Evolutionary conservation across 2,888 invertebrate species (phyloP), one percentile per base, ranked within the genome.

Genomic region (Myopa testacea): DNA sequence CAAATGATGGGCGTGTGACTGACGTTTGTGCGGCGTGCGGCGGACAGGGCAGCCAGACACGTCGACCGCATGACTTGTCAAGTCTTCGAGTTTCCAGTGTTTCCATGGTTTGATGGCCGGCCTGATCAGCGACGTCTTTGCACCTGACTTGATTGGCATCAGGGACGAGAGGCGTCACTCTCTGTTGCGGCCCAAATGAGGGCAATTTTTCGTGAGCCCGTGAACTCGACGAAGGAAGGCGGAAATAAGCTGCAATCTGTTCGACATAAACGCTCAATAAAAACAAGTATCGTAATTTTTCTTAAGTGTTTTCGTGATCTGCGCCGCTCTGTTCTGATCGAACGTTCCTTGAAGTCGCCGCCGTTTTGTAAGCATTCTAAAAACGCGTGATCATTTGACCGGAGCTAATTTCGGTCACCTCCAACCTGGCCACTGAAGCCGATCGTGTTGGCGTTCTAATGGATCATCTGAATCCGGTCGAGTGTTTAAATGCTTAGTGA

Each of bases 1-100:
- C 75, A 75, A 75, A 75, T 75, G 75, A 75, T 75, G 69, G 75
- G 75, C 75, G 75, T 75, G 75, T 40, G 55, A 68, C 5, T 75
- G 69, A 68, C 60, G 58, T 55, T 45, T 45, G 68, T 37, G 37
- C 55, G 14, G 60, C 34, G 19, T 65, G 12, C 19, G 37, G 50
- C 69, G 26, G 69, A 26, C 69, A 69, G 69, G 40, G 38, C 7
- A n/a, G 19, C 19, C 19, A 37, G 10, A 10, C 26, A 19, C 38
- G 38, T 58, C 34, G 71, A 26, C 26, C 26, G 40, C 58, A 40
- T 60, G 72, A 72, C 38, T 34, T 26, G 26, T 26, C 26, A 26
- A 26, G 26, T 26, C 1, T 26, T 26, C 26, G 26, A 26, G 1
- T 26, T 26, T 26, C 26, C 26, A 26, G 26, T 26, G n/a, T n/a